Base-by-base conservation (phyloP, 2,888 invertebrate species). In the Periphyllus acericola region DNA sequence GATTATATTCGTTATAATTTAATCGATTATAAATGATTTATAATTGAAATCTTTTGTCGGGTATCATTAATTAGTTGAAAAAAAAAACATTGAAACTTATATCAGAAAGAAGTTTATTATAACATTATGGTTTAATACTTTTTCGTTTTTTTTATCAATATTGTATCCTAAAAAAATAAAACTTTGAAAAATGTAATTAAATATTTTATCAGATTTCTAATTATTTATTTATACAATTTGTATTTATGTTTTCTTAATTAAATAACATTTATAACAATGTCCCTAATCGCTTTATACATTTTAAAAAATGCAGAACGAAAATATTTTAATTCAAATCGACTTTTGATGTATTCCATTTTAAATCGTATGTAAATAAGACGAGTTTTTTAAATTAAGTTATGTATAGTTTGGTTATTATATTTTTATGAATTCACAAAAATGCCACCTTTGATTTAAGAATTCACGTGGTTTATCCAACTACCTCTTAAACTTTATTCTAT, bases 1-100 rank as follows among this genome's bases (percentile, higher is more conserved):
- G 74, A 83, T 83, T 83, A 75, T 75, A 55, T 60, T 83, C 21
- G 29, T 60, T 74, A 83, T 83, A 55, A 36, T 60, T n/a, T n/a
- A n/a, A 34, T 36, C 14, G 74, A 74, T 74, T 60, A 83, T 75
- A 83, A 75, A 75, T 29, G 83, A 46, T 29, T 83, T 11, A 9
- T 40, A 8, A 75, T 83, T 60, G n/a, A 60, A 74, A 74, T 21
- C 55, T 83, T 74, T 83, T 82, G 82, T 82, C 60, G 3, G 3
- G 52, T 40, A 21, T 60, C 25, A 46, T 34, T 17, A 11, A 36
- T 68, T n/a, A n/a, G n/a, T n/a, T n/a, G n/a, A n/a, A n/a, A 34
- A 74, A 25, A 52, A 72, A 71, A 82, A 72, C 66, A n/a, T 34
- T 9, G 55, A 55, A 72, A 83, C 34, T 80, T 14, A 40, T 68